A percentile compares a stretch with the other conserved stretches of the same genome.
Evolutionary conservation across 2,888 invertebrate genomes (phyloP).

Genomic region (Synergus umbraculus): DNA sequence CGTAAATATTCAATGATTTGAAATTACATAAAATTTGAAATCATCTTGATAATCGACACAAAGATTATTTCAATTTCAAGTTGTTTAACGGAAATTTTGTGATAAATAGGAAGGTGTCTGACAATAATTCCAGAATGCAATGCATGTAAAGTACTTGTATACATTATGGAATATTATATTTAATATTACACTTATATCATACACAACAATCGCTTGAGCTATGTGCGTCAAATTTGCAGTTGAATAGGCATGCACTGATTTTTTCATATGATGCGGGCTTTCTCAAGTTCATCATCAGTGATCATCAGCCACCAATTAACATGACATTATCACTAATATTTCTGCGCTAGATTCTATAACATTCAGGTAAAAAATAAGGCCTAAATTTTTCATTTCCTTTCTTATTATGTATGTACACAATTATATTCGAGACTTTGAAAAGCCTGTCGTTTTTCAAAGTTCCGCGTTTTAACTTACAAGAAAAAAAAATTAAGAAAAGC

Average conservation of each 20-base stretch:
- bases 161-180: conserved; percentile 61
- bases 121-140: conserved; percentile 20
- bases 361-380: conserved; percentile 65
- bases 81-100: neutral
- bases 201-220: conserved; percentile 53
- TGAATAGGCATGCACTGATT: conserved; percentile 44
- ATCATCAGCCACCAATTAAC: conserved; percentile 27
- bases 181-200: conserved; percentile 60
- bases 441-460: conserved; percentile 44
- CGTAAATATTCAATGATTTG: no score
- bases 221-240: conserved; percentile 48
- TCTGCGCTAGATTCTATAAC: conserved; percentile 56
- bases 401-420: conserved; percentile 53
- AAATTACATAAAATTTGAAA: no score
- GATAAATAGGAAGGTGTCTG: conserved; percentile 8
- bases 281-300: conserved; percentile 15
- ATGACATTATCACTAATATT: conserved; percentile 41
- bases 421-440: conserved; percentile 44
- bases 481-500: neutral
- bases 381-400: conserved; percentile 56
- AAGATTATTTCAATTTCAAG: no score
- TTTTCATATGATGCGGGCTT: conserved; percentile 26
- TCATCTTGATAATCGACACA: no score
- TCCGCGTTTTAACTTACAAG: conserved; percentile 26
- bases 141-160: conserved; percentile 60